phyloP scores from a whole-genome alignment of 2,888 invertebrate species.

The Cerceris ruficornis region DNA sequence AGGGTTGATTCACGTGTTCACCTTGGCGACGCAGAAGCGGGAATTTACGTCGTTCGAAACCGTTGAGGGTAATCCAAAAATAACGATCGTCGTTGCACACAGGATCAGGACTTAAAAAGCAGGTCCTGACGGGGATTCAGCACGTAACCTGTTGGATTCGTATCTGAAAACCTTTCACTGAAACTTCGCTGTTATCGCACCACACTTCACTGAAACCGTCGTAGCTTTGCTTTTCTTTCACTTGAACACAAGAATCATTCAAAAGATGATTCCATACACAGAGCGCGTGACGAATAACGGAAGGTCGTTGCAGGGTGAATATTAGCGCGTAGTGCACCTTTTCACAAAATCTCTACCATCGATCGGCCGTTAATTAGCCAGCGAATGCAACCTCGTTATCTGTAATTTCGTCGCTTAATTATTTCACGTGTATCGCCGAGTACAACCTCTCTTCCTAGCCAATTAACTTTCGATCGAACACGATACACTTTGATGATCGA shows the following conservation, averaged over 20 bases:
- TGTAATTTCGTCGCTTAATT: conserved; percentile 33
- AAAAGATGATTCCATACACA: conserved; percentile 19
- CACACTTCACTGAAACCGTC: conserved; percentile 47
- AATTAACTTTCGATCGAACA: conserved; percentile 3
- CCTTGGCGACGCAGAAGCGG: conserved; percentile 57
- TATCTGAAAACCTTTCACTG: conserved; percentile 47
- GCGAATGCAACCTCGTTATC: conserved; percentile 27
- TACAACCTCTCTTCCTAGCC: conserved; percentile 11
- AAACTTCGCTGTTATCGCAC: conserved; percentile 4
- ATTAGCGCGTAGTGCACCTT: conserved; percentile 13
- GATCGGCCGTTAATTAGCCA: conserved; percentile 27
- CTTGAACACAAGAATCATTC: conserved; percentile 34
- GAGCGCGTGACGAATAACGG: not conserved
- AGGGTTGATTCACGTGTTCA: conserved; percentile 64
- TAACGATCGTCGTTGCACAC: conserved; percentile 8
- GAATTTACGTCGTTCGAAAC: conserved; percentile 56
- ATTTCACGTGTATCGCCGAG: conserved; percentile 6
- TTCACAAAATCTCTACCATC: conserved; percentile 20
- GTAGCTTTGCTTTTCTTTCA: conserved; percentile 21
- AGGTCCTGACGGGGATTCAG: conserved; percentile 9
- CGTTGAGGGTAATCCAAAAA: conserved; percentile 56
- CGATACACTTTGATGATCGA: not conserved
- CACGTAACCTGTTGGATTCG: conserved; percentile 47
- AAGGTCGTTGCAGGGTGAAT: not conserved
- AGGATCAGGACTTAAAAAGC: conserved; percentile 12